Base-by-base conservation (phyloP, 2,888 invertebrate genomes). In the Drosophila merina region DNA sequence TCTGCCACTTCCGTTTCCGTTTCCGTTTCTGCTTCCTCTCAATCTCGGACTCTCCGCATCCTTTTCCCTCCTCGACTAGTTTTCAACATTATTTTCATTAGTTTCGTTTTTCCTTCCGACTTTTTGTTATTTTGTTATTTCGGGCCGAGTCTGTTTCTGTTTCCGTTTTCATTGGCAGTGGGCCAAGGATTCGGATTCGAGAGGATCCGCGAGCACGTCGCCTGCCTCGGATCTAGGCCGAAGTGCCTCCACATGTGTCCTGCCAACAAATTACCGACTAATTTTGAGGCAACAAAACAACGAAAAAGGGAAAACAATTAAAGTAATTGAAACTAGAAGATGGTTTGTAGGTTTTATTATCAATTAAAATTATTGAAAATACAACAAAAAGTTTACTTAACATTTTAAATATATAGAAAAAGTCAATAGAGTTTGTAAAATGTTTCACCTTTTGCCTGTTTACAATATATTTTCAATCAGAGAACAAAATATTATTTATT, bases 31-130 rank as follows among this genome's bases (percentile, higher is more conserved):
- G 10, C 10, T 33, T 33, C 33, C n/a, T 9, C 3, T 4, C 14
- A 14, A n/a, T n/a, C 14, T 14, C 14, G 14, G 14, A 14, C 14
- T 14, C 14, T 0, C 14, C 14, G 14, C 36, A 59, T 51, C 50
- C 40, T 38, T 55, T 4, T 47, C 28, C 45, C 5, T 47, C 31
- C 44, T 14, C 10, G 3, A 26, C 14, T 51, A 38, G 26, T 52
- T 62, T 60, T 58, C 10, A 60, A 62, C 63, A 50, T 62, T 62
- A 40, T 74, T 79, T 77, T 72, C 70, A 75, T 81, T 81, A 67
- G 82, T 76, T 78, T 63, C 68, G 45, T 54, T 72, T 60, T 57
- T 25, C 36, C 44, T 20, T 44, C 44, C 63, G 48, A 57, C 59
- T 75, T 72, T 75, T 72, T 75, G 75, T 68, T 74, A 57, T 70